Conservation (phyloP, 2,113 vertebrate genomes). For the Etheostoma cragini region DNA sequence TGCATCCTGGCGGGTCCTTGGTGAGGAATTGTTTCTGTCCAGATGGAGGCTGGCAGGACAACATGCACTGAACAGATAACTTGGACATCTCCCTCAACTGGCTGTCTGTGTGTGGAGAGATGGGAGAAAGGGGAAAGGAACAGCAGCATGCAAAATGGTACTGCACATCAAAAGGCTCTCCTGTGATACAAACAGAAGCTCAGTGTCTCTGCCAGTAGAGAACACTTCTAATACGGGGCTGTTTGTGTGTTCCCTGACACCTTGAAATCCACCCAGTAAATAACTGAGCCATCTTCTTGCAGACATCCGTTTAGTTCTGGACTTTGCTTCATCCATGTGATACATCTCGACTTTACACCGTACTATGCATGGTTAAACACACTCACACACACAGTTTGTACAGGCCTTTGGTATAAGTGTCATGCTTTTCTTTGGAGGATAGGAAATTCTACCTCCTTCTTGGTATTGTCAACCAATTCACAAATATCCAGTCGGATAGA, state of each 20-base stretch:
- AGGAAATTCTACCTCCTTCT: not conserved
- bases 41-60: conserved; percentile 55
- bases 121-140: conserved; percentile 24
- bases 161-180: conserved; percentile 54
- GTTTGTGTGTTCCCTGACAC: conserved; percentile 36
- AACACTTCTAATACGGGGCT: conserved; percentile 25
- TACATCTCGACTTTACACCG: not conserved
- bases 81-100: conserved; percentile 53
- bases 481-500: conserved; percentile 8
- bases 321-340: conserved; percentile 16
- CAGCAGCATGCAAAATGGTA: conserved; percentile 56
- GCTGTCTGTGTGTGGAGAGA: conserved; percentile 6
- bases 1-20: conserved; percentile 30
- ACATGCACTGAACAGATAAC: conserved; percentile 53
- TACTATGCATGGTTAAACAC: not conserved
- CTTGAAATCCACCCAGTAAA: conserved; percentile 52
- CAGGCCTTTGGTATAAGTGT: not conserved
- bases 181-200: conserved; percentile 51
- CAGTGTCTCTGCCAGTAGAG: conserved; percentile 52
- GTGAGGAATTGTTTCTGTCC: conserved; percentile 22
- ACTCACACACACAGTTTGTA: not conserved
- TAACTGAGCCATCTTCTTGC: conserved; percentile 17
- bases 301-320: conserved; percentile 27
- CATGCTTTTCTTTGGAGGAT: not conserved
- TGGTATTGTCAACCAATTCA: not conserved